Percentiles rank a stretch among this genome's conserved stretches.
phyloP scores from a whole-genome alignment of 2,888 invertebrate species.

The Eledona agricola region DNA sequence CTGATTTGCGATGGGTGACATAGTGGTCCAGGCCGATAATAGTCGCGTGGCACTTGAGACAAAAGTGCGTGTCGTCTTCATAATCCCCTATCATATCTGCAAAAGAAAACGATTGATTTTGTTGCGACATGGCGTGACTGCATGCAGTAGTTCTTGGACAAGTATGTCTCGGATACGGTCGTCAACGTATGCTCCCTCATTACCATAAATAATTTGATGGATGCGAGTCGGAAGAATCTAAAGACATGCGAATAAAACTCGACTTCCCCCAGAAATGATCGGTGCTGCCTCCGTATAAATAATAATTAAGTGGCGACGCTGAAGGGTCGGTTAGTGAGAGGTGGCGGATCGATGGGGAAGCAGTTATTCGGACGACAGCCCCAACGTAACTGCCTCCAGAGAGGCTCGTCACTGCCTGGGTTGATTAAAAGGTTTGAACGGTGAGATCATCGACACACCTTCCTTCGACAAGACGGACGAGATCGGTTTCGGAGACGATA shows the following conservation, averaged over 20 bases:
- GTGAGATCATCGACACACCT: conserved; percentile 33
- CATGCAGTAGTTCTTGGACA: conserved; percentile 20
- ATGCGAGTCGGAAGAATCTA: conserved; percentile 15
- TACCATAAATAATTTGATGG: conserved; percentile 22
- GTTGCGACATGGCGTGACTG: conserved; percentile 30
- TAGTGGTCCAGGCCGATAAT: conserved; percentile 88
- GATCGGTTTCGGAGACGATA: conserved; percentile 29
- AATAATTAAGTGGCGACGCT: conserved; percentile 33
- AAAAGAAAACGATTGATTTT: too few species aligned
- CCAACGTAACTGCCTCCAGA: conserved; percentile 38
- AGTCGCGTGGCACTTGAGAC: conserved; percentile 85
- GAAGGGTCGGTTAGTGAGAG: conserved; percentile 24
- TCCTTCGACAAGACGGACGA: conserved; percentile 23
- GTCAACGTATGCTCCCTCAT: conserved; percentile 9
- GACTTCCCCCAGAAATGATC: conserved; percentile 14
- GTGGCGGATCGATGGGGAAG: conserved; percentile 56
- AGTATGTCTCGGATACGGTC: conserved; percentile 11
- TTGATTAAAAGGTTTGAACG: conserved; percentile 30
- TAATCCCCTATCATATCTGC: conserved; percentile 70
- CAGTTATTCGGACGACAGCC: conserved; percentile 62
- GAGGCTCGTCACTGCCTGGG: conserved; percentile 31
- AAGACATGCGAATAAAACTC: conserved; percentile 22
- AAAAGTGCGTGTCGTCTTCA: conserved; percentile 86
- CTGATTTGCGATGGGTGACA: conserved; percentile 80
- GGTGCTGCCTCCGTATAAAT: conserved; percentile 29